Evolutionary conservation across 1,140 invertebrate species (phyloP).

Genomic region (Drosophila ercepeae): DNA sequence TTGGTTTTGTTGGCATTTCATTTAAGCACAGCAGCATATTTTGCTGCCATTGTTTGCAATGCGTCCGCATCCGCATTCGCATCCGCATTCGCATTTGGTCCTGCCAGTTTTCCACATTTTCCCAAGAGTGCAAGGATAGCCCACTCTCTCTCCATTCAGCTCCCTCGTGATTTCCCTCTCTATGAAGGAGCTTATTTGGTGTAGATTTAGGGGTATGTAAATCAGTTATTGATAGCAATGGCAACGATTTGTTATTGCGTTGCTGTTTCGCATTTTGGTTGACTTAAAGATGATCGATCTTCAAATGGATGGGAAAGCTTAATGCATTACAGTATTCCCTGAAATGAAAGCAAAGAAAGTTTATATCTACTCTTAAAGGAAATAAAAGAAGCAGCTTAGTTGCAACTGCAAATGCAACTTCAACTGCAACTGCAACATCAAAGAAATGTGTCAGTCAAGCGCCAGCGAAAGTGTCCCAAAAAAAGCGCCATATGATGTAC

Average conservation of each 20-base stretch:
- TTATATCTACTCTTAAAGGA: too few species aligned
- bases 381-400: conserved; percentile 45
- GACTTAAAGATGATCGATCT: conserved; percentile 15
- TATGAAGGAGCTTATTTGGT: conserved; percentile 42
- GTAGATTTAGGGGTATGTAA: conserved; percentile 67
- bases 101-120: conserved; percentile 3
- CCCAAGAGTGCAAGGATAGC: neutral
- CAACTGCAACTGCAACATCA: conserved; percentile 36
- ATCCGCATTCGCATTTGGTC: conserved; percentile 52
- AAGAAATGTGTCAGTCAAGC: conserved; percentile 68
- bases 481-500: conserved; percentile 48
- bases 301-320: neutral
- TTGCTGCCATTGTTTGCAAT: conserved; percentile 77
- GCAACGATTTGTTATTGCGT: too few species aligned
- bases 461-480: conserved; percentile 68
- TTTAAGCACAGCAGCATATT: conserved; percentile 79
- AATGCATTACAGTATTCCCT: neutral
- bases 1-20: conserved; percentile 78
- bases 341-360: neutral
- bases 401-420: too few species aligned
- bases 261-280: conserved; percentile 50
- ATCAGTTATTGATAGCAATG: conserved; percentile 80
- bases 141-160: neutral
- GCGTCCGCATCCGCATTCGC: conserved; percentile 52
- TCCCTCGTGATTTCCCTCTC: conserved; percentile 10